phyloP scores from a whole-genome alignment of 2,797 vertebrate species.

The Podargus strigoides region DNA sequence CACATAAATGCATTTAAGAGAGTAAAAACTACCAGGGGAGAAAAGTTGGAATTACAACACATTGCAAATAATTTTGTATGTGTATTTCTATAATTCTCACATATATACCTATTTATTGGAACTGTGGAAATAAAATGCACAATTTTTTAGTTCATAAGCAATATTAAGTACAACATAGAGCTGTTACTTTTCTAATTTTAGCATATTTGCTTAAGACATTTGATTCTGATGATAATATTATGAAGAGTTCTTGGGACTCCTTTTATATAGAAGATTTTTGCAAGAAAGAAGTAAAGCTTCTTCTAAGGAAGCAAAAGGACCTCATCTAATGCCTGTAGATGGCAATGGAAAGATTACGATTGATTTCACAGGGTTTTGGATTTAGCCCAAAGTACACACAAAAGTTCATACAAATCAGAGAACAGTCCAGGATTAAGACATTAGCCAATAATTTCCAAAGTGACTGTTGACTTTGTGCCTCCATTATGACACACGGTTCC shows the following conservation, averaged over 20 bases:
- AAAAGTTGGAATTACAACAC: neutral
- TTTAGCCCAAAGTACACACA: slow-evolving; percentile 40
- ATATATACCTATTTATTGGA: neutral
- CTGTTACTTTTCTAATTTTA: neutral
- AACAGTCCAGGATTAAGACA: slow-evolving; percentile 57
- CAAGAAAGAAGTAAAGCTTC: neutral
- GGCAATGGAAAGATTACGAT: slow-evolving; percentile 46
- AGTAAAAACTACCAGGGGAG: neutral
- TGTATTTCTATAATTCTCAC: neutral
- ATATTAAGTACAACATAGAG: neutral
- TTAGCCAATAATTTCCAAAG: slow-evolving; percentile 59
- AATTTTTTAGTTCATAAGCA: neutral
- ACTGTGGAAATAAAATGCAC: neutral
- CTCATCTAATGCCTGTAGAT: slow-evolving; percentile 13
- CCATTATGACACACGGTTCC: neutral
- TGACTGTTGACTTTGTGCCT: slow-evolving; percentile 52
- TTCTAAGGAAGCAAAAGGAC: neutral
- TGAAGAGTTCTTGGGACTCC: neutral
- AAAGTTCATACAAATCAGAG: slow-evolving; percentile 52
- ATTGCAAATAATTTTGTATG: neutral
- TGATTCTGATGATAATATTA: neutral
- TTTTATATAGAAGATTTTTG: neutral
- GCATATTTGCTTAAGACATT: neutral
- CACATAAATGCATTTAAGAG: neutral
- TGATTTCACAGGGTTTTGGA: slow-evolving; percentile 52